Percentiles rank a stretch among this genome's conserved stretches.
These are phyloP conservation scores for Odontothrips loti DNA, from an alignment of 2,888 invertebrate species.

Conservation along the genomic window DNA sequence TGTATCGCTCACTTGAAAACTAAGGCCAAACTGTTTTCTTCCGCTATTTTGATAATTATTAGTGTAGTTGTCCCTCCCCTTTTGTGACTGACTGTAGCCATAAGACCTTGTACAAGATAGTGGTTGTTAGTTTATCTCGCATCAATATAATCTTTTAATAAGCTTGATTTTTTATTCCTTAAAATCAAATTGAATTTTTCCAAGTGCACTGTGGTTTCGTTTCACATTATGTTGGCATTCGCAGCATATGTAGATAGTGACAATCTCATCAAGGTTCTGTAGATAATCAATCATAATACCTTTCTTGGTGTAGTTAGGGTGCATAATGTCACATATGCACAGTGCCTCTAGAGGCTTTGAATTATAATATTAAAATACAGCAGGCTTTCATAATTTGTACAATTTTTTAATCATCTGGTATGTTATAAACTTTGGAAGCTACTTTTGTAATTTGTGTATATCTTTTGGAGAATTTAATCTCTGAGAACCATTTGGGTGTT, in stretches of 20 bases:
- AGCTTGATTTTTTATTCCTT: not conserved
- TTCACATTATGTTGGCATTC: not conserved
- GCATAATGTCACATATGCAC: not conserved
- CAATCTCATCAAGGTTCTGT: not conserved
- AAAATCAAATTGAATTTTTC: not conserved
- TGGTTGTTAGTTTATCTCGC: slow-evolving; percentile 4
- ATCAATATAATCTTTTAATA: not conserved
- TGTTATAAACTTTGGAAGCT: not conserved
- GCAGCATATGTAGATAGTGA: too few relatives aligned
- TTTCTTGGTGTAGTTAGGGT: not conserved
- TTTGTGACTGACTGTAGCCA: slow-evolving; percentile 14
- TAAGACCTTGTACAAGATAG: not conserved
- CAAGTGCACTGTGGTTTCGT: not conserved
- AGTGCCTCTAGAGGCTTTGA: not conserved
- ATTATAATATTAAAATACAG: not conserved
- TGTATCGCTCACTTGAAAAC: not conserved
- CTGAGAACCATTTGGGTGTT: not conserved
- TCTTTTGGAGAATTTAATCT: not conserved
- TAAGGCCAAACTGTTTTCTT: slow-evolving; percentile 6
- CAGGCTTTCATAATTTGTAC: not conserved
- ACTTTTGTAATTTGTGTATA: not conserved
- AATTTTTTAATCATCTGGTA: not conserved
- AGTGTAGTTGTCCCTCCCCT: not conserved
- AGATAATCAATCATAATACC: not conserved
- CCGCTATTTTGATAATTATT: not conserved